Percentiles rank a stretch among this genome's conserved stretches.
These are phyloP conservation scores for Alloplasta piceator DNA, from an alignment of 2,888 invertebrate species.

Conservation along the genomic window DNA sequence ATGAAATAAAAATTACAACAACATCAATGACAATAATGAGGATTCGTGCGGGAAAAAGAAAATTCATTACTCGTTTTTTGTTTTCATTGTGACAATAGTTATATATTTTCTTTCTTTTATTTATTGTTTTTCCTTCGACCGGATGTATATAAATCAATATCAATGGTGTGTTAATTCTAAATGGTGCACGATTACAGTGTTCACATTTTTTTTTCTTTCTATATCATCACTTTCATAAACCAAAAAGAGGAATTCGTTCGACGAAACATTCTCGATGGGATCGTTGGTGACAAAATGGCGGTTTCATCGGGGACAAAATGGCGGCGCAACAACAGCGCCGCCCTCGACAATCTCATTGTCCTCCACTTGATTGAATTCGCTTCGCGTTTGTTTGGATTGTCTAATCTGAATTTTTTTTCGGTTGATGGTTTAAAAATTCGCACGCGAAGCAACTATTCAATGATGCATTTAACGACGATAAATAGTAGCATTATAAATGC, in stretches of 20 bases:
- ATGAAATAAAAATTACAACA: background rate
- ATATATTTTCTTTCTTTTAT: conserved; percentile 44
- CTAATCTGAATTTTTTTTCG: background rate
- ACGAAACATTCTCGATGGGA: conserved; percentile 29
- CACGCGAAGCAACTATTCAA: conserved; percentile 3
- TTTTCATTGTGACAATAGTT: conserved; percentile 43
- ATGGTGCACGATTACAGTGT: conserved; percentile 64
- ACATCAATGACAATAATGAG: background rate
- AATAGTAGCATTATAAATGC: conserved; percentile 23
- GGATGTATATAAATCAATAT: conserved; percentile 58
- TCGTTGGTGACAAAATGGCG: conserved; percentile 3
- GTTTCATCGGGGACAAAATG: background rate
- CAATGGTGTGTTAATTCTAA: conserved; percentile 55
- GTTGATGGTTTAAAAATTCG: background rate
- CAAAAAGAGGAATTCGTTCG: conserved; percentile 16
- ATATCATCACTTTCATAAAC: conserved; percentile 12
- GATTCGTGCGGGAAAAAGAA: conserved; percentile 18
- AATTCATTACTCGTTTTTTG: conserved; percentile 7
- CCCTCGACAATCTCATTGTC: background rate
- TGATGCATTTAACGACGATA: conserved; percentile 18
- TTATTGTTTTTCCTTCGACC: conserved; percentile 48
- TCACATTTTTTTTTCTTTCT: background rate
- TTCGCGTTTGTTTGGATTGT: background rate
- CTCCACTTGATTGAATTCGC: background rate
- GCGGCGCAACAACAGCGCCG: background rate